These are phyloP conservation scores for Melinaea menophilus DNA, from an alignment of 2,888 invertebrate species.

Conservation along the genomic window DNA sequence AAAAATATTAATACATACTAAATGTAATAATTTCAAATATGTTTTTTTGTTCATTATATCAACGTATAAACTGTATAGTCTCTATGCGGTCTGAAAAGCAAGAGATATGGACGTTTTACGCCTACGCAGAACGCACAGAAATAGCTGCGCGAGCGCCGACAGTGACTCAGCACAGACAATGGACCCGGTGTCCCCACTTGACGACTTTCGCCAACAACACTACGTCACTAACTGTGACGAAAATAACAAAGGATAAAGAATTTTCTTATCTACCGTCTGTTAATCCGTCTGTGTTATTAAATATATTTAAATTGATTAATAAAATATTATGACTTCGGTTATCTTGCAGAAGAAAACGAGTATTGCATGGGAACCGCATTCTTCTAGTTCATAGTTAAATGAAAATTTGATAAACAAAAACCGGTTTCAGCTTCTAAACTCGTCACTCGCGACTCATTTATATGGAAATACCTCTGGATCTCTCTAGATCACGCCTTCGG, in stretches of 20 bases:
- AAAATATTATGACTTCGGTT: too few species aligned
- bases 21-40: too few species aligned
- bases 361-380: slow-evolving; percentile 18
- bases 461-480: slow-evolving; percentile 46
- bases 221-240: slow-evolving; percentile 19
- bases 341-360: neutral
- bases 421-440: slow-evolving; percentile 42
- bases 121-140: slow-evolving; percentile 63
- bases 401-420: slow-evolving; percentile 50
- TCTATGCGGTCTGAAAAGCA: slow-evolving; percentile 47
- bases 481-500: neutral
- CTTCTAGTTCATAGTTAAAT: slow-evolving; percentile 25
- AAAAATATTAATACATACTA: too few species aligned
- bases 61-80: slow-evolving; percentile 35
- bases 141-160: slow-evolving; percentile 68
- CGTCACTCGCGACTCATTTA: slow-evolving; percentile 48
- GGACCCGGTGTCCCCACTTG: slow-evolving; percentile 57
- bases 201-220: slow-evolving; percentile 57
- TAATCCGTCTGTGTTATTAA: neutral
- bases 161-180: slow-evolving; percentile 71
- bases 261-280: neutral
- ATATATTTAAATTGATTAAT: too few species aligned
- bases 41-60: neutral
- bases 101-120: slow-evolving; percentile 44
- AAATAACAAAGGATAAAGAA: neutral